A percentile compares a stretch with the other conserved stretches of the same genome.
These are phyloP conservation scores for Dolichopus griseipennis DNA, from an alignment of 2,888 invertebrate genomes.

Conservation along the genomic window DNA sequence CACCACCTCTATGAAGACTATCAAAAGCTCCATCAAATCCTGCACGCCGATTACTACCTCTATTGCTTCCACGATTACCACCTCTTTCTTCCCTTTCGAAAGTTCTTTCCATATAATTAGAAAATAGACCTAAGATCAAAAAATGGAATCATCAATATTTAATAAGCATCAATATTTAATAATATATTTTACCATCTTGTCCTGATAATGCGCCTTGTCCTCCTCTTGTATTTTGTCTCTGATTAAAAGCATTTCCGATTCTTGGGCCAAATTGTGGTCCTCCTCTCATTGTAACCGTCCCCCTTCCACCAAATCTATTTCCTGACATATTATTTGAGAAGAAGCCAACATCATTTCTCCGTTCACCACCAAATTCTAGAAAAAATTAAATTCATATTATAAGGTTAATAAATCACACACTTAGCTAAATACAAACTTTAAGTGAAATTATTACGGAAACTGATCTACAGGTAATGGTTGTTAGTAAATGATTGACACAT, in stretches of 20 bases:
- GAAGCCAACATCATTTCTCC: constrained; percentile 25
- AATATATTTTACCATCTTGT: constrained; percentile 20
- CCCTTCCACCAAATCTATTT: constrained; percentile 16
- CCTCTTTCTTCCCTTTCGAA: constrained; percentile 27
- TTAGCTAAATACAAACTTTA: too few relatives aligned
- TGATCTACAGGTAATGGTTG: too few relatives aligned
- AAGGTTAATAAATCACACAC: constrained; percentile 12
- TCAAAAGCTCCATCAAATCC: constrained; percentile 11
- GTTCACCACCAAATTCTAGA: constrained; percentile 24
- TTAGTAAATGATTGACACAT: too few relatives aligned
- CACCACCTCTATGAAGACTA: constrained; percentile 29
- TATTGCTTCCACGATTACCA: constrained; percentile 20
- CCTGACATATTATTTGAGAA: constrained; percentile 27
- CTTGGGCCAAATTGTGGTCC: constrained; percentile 26
- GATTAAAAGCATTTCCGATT: constrained; percentile 23
- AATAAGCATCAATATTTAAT: not conserved
- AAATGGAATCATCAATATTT: not conserved
- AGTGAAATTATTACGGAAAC: too few relatives aligned
- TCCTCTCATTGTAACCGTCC: constrained; percentile 18
- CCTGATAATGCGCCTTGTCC: constrained; percentile 23
- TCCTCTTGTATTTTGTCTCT: constrained; percentile 20
- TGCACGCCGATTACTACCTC: constrained; percentile 18
- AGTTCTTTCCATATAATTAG: constrained; percentile 8
- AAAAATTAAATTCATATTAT: not conserved
- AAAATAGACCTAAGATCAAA: constrained; percentile 14